Percentiles rank a stretch among this genome's conserved stretches.
Conservation (phyloP, 2,113 vertebrate species). For the Larimichthys crocea region DNA sequence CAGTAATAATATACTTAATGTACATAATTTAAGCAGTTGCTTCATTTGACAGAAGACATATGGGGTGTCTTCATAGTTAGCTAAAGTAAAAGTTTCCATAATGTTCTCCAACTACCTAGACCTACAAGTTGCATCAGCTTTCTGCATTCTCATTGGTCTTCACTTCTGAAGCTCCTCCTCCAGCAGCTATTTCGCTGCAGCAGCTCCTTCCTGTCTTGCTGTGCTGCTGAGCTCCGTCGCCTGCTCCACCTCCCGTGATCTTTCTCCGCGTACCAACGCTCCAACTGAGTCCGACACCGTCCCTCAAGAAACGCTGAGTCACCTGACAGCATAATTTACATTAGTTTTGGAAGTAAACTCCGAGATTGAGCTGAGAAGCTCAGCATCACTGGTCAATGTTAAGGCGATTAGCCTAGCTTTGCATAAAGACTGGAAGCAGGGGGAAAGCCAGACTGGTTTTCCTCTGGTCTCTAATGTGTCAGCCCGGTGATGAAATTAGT, state of each 20-base stretch:
- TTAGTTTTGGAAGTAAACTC: no score
- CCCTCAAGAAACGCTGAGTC: constrained; percentile 93
- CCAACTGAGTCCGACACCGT: constrained; percentile 91
- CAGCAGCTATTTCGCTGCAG: constrained; percentile 87
- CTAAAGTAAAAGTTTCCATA: no score
- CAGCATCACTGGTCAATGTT: no score
- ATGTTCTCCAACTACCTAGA: no score
- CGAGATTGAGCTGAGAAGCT: no score
- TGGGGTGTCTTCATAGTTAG: no score
- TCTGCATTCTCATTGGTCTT: constrained; percentile 86
- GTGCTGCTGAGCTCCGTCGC: constrained; percentile 86
- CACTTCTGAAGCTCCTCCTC: constrained; percentile 90
- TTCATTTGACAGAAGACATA: no score
- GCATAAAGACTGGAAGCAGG: neutral
- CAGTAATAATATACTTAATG: no score
- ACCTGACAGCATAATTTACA: constrained; percentile 63
- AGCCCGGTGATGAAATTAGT: neutral
- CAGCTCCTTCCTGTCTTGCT: constrained; percentile 86
- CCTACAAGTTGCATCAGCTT: neutral
- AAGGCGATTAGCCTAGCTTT: neutral
- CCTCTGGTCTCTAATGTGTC: no score
- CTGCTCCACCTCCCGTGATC: constrained; percentile 86
- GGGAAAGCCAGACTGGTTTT: no score
- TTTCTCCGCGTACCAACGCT: constrained; percentile 94
- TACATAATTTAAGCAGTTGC: no score